Conservation (phyloP, 2,113 vertebrate genomes). For the Corythoichthys intestinalis region DNA sequence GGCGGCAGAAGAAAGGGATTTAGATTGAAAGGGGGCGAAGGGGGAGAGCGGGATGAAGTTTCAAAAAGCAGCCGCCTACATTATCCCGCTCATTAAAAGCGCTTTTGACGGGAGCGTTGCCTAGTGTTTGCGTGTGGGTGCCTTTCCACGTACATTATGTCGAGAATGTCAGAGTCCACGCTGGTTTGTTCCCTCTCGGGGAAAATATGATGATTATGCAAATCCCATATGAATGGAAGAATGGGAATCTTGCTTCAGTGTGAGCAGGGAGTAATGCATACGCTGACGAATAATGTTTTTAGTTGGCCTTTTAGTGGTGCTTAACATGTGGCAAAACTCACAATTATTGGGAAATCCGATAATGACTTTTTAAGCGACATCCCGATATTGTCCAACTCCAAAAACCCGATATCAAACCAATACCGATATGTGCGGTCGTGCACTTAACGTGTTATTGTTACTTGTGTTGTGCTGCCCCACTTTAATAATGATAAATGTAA, state of each 20-base stretch:
- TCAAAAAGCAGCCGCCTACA: conserved; percentile 44
- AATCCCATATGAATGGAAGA: conserved; percentile 1
- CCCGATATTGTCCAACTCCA: too few relatives aligned
- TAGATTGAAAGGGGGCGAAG: conserved; percentile 21
- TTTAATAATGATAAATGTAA: too few relatives aligned
- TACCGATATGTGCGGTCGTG: too few relatives aligned
- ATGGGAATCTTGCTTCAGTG: background rate
- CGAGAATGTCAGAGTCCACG: background rate
- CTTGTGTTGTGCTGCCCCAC: too few relatives aligned
- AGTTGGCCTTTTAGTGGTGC: background rate
- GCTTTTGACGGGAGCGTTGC: conserved; percentile 36
- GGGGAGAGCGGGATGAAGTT: conserved; percentile 40
- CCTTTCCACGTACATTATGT: background rate
- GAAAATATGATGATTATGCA: background rate
- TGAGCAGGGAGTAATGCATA: background rate
- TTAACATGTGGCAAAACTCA: background rate
- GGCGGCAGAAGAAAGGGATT: conserved; percentile 43
- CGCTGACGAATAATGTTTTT: background rate
- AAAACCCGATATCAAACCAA: too few relatives aligned
- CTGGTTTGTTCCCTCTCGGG: background rate
- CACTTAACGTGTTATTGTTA: too few relatives aligned
- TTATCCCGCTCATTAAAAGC: conserved; percentile 50
- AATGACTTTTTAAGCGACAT: too few relatives aligned
- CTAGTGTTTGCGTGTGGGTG: conserved; percentile 18
- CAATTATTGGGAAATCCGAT: too few relatives aligned